A percentile compares a stretch with the other conserved stretches of the same genome.
These are phyloP conservation scores for Trematocara nigrifrons DNA, from an alignment of 2,113 vertebrate species.

Conservation along the genomic window DNA sequence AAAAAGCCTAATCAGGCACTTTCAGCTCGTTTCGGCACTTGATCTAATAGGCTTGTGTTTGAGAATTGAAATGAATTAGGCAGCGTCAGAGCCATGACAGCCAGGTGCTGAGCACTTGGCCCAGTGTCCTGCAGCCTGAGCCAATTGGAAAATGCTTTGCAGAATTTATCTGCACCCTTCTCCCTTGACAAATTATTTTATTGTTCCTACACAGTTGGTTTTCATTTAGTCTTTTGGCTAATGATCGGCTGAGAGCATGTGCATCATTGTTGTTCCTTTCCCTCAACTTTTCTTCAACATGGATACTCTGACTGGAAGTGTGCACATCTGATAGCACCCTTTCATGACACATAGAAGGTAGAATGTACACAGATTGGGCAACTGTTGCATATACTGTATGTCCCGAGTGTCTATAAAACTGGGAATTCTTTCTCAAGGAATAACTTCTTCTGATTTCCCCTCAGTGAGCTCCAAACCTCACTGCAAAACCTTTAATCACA, in stretches of 20 bases:
- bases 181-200: slow-evolving; percentile 77
- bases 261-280: slow-evolving; percentile 43
- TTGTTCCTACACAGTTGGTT: slow-evolving; percentile 75
- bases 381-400: background rate
- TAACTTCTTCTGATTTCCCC: slow-evolving; percentile 13
- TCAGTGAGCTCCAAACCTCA: slow-evolving; percentile 4
- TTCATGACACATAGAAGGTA: background rate
- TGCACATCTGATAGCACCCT: slow-evolving; percentile 44
- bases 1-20: slow-evolving; percentile 46
- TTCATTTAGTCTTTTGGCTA: slow-evolving; percentile 70
- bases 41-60: slow-evolving; percentile 54
- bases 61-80: slow-evolving; percentile 50
- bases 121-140: slow-evolving; percentile 19
- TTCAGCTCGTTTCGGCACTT: slow-evolving; percentile 25
- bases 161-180: slow-evolving; percentile 74
- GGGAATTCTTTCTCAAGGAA: slow-evolving; percentile 2
- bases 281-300: slow-evolving; percentile 18
- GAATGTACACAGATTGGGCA: background rate
- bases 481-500: slow-evolving; percentile 55
- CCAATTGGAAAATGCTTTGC: slow-evolving; percentile 72
- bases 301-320: slow-evolving; percentile 15
- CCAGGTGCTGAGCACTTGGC: slow-evolving; percentile 71
- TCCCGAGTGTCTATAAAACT: slow-evolving; percentile 17
- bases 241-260: slow-evolving; percentile 55
- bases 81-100: slow-evolving; percentile 40